These are phyloP conservation scores for Ascidia mentula DNA, from an alignment of 23 tunicate species.

Conservation along the genomic window DNA sequence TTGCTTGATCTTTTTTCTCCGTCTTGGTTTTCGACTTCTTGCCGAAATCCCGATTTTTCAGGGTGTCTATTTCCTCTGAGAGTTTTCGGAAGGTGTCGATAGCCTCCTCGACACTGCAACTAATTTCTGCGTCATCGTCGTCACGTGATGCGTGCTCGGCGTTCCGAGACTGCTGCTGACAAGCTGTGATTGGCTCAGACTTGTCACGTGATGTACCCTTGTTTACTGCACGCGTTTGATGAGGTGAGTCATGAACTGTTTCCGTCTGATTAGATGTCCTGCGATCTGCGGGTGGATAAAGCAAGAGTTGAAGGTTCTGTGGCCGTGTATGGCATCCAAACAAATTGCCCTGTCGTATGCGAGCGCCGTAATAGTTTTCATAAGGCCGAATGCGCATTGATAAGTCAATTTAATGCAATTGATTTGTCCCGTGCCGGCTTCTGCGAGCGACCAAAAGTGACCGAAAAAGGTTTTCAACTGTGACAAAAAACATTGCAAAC, in stretches of 20 bases:
- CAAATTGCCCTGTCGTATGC: too few relatives aligned
- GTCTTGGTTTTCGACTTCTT: constrained; percentile 8
- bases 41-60: constrained; percentile 33
- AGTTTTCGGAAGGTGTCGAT: constrained; percentile 41
- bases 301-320: too few relatives aligned
- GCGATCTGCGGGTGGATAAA: neutral
- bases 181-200: neutral
- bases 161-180: neutral
- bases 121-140: constrained; percentile 16
- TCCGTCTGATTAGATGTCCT: neutral
- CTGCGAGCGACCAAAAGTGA: too few relatives aligned
- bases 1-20: neutral
- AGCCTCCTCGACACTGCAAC: constrained; percentile 59
- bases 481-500: too few relatives aligned
- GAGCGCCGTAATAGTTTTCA: too few relatives aligned
- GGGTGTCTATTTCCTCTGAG: constrained; percentile 48
- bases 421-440: too few relatives aligned
- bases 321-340: neutral
- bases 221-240: neutral
- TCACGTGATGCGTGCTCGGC: constrained; percentile 5
- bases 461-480: too few relatives aligned
- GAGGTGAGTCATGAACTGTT: neutral
- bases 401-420: too few relatives aligned
- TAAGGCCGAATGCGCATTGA: too few relatives aligned
- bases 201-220: neutral